Evolutionary conservation across 1,140 invertebrate genomes (phyloP), one percentile per base, ranked within the genome.

Genomic region (Fopius arisanus): DNA sequence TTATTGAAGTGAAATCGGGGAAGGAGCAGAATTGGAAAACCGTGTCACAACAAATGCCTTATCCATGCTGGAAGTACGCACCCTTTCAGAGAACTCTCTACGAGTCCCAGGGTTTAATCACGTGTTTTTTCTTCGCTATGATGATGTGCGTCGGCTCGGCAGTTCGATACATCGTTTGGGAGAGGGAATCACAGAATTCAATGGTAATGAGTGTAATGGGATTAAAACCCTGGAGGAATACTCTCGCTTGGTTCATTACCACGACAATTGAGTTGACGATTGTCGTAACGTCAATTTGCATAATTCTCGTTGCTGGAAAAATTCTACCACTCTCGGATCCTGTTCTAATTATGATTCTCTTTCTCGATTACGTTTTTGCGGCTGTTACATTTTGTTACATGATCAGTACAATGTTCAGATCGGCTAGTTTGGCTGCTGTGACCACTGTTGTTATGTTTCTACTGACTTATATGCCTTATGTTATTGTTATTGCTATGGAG

Each of bases 151-250:
- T 92, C 16, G 89, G 91, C 0, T 89, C 91, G 0, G 88, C 89
- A 3, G 90, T 92, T 0, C 80, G 91, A 10, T 89, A 92, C 77
- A 88, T 91, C 1, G 91, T 93, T 14, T 89, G 90, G 83, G 92
- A 92, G 78, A 89, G 90, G 51, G 92, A 93, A 76, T 90, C 91
- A 43, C 90, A 91, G 1, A 92, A 92, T 75, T 89, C 90, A 1
- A 91, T 91, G 90, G 91, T 92, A 0, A 91, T 93, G 91, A 90
- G 90, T 65, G 90, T 92, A 10, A 93, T 93, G 92, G 92, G 92
- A 1, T 82, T 92, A 74, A 89, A 90, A 69, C 87, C 90, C 0
- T 88, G 87, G 74, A 88, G 89, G 23, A 91, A 92, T 78, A 90
- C 91, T 7, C 73, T 92, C 31, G 90, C 91, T 23, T 92, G 92